phyloP scores from a whole-genome alignment of 2,113 vertebrate genomes.

The Ammodytes dubius region DNA sequence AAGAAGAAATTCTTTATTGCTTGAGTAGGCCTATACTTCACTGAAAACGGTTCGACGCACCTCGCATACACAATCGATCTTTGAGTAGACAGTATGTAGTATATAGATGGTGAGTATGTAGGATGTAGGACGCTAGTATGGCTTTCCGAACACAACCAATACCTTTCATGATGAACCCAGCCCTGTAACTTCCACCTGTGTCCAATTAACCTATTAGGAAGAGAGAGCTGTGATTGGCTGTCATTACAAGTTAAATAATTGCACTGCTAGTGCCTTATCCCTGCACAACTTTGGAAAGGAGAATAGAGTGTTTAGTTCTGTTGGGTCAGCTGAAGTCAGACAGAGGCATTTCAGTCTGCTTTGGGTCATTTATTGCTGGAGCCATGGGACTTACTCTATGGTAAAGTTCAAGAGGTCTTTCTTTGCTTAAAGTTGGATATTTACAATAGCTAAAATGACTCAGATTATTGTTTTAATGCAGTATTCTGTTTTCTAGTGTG shows the following conservation, averaged over 20 bases:
- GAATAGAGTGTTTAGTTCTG: background rate
- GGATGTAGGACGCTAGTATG: too few relatives aligned
- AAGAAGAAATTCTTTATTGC: too few relatives aligned
- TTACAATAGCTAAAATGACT: background rate
- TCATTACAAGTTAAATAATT: background rate
- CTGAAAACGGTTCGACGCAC: too few relatives aligned
- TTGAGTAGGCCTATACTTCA: too few relatives aligned
- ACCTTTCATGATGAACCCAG: background rate
- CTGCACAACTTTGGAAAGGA: background rate
- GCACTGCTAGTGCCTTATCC: fast-evolving
- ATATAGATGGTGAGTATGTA: too few relatives aligned
- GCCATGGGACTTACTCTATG: background rate
- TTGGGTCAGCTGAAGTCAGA: background rate
- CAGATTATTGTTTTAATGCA: too few relatives aligned
- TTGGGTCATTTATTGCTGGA: constrained; percentile 2
- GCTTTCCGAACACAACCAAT: too few relatives aligned
- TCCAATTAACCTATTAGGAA: background rate
- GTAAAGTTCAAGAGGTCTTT: background rate
- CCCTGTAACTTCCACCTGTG: constrained; percentile 29
- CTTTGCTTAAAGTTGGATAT: background rate
- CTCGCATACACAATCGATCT: too few relatives aligned
- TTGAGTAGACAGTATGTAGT: too few relatives aligned
- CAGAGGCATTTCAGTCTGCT: background rate
- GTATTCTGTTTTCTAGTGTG: constrained; percentile 10
- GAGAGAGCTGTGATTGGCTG: constrained; percentile 33